Evolutionary conservation across 2,113 vertebrate species (phyloP), one percentile per base, ranked within the genome.

Genomic region (Pseudolaguvia tuberculata): DNA sequence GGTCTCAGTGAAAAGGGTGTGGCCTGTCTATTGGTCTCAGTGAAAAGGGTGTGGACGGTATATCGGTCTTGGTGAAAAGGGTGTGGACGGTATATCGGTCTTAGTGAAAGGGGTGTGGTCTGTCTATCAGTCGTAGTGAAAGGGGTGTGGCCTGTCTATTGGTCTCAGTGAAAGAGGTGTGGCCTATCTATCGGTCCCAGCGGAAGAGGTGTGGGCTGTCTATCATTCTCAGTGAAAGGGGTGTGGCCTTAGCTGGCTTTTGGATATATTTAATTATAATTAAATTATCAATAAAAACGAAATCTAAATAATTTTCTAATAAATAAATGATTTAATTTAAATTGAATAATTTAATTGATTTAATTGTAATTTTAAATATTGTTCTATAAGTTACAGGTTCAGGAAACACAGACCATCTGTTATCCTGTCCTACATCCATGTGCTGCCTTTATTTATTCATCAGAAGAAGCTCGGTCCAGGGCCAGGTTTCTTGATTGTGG

Each of bases 381-480:
- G 31, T 35, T 62, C 6, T 6, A 7, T 14, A 7, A 6, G 61
- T 66, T 25, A 25, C 14, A 18, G 7, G 4, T 27, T 67, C 11
- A 17, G 45, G 42, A 47, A 56, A 56, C 29, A 56, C 25, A 21
- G 51, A 20, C 48, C 27, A 31, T 11, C 31, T 11, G 45, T 0
- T 3, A 55, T 65, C 31, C 39, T 45, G 55, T 31, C 59, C 31
- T 72, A 51, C 23, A 20, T 73, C 42, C 5, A 12, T 72, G 23
- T 9, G 10, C 12, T 23, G 15, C 53, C 63, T 59, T 67, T 71
- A 70, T 70, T 66, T 75, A 59, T 81, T 61, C 81, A 76, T 76
- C 69, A 42, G 29, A 55, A 35, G 9, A 3, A 67, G 39, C 23
- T 62, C 14, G 18, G 47, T 23, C 27, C 69, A 20, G 18, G 52